Percentiles rank a stretch among this genome's conserved stretches.
Conservation (phyloP, 2,888 invertebrate species). For the Platycnemis pennipes region DNA sequence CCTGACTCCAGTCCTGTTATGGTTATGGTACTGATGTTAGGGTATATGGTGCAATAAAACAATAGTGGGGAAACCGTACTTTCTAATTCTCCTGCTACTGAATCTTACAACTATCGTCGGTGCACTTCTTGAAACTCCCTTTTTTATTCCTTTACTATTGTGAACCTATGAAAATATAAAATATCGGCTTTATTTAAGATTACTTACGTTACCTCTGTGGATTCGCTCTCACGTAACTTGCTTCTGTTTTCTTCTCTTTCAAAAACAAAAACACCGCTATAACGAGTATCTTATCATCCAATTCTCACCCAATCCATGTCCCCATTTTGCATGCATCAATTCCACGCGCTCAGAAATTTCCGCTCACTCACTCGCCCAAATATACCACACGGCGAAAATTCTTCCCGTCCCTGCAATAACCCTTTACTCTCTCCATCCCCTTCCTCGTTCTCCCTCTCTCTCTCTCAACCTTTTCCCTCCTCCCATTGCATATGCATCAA, state of each 20-base stretch:
- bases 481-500: constrained; percentile 50
- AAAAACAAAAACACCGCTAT: constrained; percentile 6
- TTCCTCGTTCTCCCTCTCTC: background rate
- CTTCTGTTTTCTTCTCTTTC: background rate
- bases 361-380: background rate
- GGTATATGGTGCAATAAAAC: too few species aligned
- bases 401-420: background rate
- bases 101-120: too few species aligned
- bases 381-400: background rate
- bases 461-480: background rate
- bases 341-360: background rate
- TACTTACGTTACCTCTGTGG: too few species aligned
- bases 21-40: too few species aligned
- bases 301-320: constrained; percentile 8
- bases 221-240: background rate
- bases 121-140: too few species aligned
- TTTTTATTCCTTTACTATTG: too few species aligned
- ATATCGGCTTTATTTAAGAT: too few species aligned
- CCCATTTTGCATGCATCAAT: constrained; percentile 11
- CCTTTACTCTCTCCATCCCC: background rate
- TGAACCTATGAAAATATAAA: too few species aligned
- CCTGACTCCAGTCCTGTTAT: too few species aligned
- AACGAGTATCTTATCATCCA: background rate
- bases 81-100: too few species aligned
- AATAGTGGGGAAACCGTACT: too few species aligned